These are phyloP conservation scores for Margarornis squamiger DNA, from an alignment of 2,797 vertebrate genomes.

Conservation along the genomic window DNA sequence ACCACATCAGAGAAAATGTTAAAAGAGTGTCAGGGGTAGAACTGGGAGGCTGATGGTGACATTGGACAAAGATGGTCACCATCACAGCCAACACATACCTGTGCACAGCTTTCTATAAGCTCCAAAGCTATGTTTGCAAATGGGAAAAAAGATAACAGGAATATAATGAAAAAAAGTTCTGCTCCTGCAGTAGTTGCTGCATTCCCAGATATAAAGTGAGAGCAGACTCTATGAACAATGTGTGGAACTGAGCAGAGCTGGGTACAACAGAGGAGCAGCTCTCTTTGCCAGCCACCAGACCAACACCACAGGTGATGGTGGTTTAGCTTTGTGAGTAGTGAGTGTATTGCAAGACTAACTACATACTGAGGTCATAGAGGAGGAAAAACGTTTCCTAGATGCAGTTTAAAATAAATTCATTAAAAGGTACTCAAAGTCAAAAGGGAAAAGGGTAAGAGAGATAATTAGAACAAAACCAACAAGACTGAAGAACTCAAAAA, in stretches of 20 bases:
- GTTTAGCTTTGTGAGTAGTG: neutral
- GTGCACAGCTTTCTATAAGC: neutral
- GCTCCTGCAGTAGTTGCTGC: neutral
- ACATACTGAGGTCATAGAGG: fast-evolving
- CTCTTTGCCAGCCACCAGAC: neutral
- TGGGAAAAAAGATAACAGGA: neutral
- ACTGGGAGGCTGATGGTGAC: neutral
- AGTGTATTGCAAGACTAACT: neutral
- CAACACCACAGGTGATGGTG: neutral
- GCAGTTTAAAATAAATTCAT: neutral
- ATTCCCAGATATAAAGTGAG: neutral
- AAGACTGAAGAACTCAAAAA: neutral
- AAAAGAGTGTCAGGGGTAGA: neutral
- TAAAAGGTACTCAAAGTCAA: neutral
- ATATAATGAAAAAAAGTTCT: neutral
- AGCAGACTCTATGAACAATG: fast-evolving
- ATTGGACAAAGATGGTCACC: neutral
- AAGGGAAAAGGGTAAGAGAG: neutral
- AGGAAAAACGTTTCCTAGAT: fast-evolving
- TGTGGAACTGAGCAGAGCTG: neutral
- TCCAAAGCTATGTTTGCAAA: neutral
- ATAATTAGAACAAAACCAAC: neutral
- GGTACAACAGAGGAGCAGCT: fast-evolving
- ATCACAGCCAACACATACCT: fast-evolving
- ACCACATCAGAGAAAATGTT: neutral